phyloP scores from a whole-genome alignment of 2,797 vertebrate species.

The Menidia menidia region DNA sequence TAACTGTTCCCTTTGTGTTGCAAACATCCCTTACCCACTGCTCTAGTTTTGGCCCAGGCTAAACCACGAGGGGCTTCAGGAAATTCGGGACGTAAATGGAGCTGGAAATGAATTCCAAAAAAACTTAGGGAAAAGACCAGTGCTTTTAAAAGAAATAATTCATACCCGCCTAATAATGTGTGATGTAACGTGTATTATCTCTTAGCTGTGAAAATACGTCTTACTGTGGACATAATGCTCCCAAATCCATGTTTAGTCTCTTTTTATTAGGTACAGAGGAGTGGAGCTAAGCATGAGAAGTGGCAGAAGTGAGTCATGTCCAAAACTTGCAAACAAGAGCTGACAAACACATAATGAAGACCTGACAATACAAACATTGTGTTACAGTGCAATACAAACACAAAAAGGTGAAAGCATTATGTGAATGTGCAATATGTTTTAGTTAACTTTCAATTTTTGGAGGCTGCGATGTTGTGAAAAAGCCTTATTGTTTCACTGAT shows the following conservation, averaged over 20 bases:
- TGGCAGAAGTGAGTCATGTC: slow-evolving; percentile 21
- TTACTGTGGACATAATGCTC: slow-evolving; percentile 21
- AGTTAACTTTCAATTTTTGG: neutral
- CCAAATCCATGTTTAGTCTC: slow-evolving; percentile 19
- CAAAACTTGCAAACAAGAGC: neutral
- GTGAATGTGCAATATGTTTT: neutral
- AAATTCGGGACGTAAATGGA: slow-evolving; percentile 66
- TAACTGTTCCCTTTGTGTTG: slow-evolving; percentile 14
- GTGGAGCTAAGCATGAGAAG: slow-evolving; percentile 11
- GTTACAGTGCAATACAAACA: no score
- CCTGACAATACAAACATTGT: neutral
- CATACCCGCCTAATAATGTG: no score
- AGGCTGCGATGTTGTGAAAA: neutral
- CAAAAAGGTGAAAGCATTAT: no score
- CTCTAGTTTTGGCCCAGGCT: slow-evolving; percentile 25
- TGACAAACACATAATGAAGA: slow-evolving; percentile 13
- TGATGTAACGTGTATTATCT: neutral
- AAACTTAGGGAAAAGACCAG: slow-evolving; percentile 31
- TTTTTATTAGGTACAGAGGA: slow-evolving; percentile 21
- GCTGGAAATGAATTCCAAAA: slow-evolving; percentile 63
- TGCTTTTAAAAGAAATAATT: neutral
- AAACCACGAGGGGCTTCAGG: slow-evolving; percentile 48
- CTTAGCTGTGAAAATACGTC: neutral
- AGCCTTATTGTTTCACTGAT: no score
- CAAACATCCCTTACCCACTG: slow-evolving; percentile 55